Evolutionary conservation across 2,113 vertebrate genomes (phyloP).

Genomic region (Monopterus albus): DNA sequence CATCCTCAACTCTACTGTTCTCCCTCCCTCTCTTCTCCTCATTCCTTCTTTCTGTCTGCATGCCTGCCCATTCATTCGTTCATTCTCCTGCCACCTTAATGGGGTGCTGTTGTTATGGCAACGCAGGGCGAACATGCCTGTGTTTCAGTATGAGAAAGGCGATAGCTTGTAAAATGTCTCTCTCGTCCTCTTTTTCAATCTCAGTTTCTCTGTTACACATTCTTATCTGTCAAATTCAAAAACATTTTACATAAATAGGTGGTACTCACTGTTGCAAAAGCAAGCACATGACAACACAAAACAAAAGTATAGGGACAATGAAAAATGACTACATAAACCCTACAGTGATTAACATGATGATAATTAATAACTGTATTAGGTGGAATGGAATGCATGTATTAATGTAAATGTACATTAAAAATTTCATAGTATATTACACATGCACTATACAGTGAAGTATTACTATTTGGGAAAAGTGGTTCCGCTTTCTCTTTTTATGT

Average conservation of each 20-base stretch:
- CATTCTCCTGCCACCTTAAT: slow-evolving; percentile 63
- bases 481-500: no score
- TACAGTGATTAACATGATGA: neutral
- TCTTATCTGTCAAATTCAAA: slow-evolving; percentile 14
- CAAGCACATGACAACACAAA: neutral
- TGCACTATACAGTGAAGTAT: no score
- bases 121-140: slow-evolving; percentile 50
- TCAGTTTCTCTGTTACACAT: slow-evolving; percentile 8
- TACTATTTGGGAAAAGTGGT: no score
- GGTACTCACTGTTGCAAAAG: neutral
- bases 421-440: no score
- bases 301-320: neutral
- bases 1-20: slow-evolving; percentile 2
- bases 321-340: neutral
- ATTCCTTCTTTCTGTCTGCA: slow-evolving; percentile 7
- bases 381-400: neutral
- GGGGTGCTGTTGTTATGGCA: slow-evolving; percentile 73
- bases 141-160: slow-evolving; percentile 45
- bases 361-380: slow-evolving; percentile 15
- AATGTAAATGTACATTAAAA: no score
- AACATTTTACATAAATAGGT: neutral
- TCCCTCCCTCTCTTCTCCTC: neutral
- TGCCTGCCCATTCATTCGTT: slow-evolving; percentile 52
- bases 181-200: neutral
- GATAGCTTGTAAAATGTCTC: slow-evolving; percentile 47